phyloP scores from a whole-genome alignment of 2,797 vertebrate genomes.

The Silurus aristotelis region DNA sequence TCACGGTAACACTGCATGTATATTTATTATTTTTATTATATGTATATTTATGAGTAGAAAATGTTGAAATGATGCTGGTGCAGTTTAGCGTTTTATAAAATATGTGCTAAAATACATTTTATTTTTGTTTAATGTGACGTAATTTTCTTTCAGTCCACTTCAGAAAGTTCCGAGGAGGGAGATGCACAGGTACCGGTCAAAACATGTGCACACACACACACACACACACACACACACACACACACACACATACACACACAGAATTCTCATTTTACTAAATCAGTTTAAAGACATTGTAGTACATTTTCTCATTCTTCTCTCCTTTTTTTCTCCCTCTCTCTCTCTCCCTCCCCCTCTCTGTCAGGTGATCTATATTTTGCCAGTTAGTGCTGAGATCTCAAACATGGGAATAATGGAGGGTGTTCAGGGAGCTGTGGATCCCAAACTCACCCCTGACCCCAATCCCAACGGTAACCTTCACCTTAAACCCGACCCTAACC shows the following conservation, averaged over 20 bases:
- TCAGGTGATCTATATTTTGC: slow-evolving; percentile 48
- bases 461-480: slow-evolving; percentile 21
- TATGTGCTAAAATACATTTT: neutral
- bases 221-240: slow-evolving; percentile 20
- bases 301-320: neutral
- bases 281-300: neutral
- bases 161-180: slow-evolving; percentile 54
- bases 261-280: neutral
- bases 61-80: too few species aligned
- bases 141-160: slow-evolving; percentile 35
- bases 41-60: too few species aligned
- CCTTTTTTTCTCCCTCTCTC: neutral
- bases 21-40: too few species aligned
- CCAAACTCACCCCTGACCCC: neutral
- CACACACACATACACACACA: slow-evolving; percentile 19
- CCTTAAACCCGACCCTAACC: neutral
- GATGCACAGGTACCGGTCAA: slow-evolving; percentile 29
- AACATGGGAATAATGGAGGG: slow-evolving; percentile 34
- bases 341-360: neutral
- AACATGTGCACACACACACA: slow-evolving; percentile 1
- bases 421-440: neutral
- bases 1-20: neutral
- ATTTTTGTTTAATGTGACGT: neutral
- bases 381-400: slow-evolving; percentile 19
- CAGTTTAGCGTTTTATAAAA: neutral